Percentiles rank a stretch among this genome's conserved stretches.
phyloP scores from a whole-genome alignment of 2,797 vertebrate species.

The Arremon brunneinucha region DNA sequence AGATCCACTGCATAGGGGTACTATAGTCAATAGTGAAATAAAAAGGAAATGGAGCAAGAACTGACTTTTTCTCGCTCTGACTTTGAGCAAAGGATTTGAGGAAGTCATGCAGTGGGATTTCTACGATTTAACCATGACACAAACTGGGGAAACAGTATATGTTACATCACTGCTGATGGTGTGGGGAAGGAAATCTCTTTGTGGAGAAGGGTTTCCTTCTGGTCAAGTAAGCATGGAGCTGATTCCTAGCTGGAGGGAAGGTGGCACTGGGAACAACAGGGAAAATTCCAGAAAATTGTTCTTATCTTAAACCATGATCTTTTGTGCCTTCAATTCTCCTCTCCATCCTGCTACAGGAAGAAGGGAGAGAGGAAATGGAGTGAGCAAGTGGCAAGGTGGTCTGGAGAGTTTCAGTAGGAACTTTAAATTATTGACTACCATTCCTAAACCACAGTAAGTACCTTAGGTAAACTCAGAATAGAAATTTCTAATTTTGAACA shows the following conservation, averaged over 20 bases:
- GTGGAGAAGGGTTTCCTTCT: not conserved
- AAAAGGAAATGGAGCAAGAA: not conserved
- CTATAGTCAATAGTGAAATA: not conserved
- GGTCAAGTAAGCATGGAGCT: not conserved
- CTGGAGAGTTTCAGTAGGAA: not conserved
- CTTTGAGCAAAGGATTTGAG: not conserved
- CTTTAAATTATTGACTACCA: not conserved
- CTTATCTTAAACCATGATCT: not conserved
- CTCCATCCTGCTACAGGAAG: not conserved
- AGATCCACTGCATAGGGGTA: not conserved
- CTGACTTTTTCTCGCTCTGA: not conserved
- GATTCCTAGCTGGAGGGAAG: not conserved
- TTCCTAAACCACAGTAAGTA: not conserved
- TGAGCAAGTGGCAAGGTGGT: not conserved
- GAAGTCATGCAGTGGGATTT: not conserved
- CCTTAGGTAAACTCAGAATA: not conserved
- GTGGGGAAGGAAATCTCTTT: not conserved
- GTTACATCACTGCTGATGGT: rapidly evolving
- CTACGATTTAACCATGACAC: not conserved
- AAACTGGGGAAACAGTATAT: not conserved
- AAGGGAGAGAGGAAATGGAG: not conserved
- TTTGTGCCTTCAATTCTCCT: not conserved
- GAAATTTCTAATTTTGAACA: not conserved
- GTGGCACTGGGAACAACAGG: not conserved
- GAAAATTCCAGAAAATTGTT: not conserved